Base-by-base conservation (phyloP, 2,113 vertebrate species). In the Toxotes chatareus region DNA sequence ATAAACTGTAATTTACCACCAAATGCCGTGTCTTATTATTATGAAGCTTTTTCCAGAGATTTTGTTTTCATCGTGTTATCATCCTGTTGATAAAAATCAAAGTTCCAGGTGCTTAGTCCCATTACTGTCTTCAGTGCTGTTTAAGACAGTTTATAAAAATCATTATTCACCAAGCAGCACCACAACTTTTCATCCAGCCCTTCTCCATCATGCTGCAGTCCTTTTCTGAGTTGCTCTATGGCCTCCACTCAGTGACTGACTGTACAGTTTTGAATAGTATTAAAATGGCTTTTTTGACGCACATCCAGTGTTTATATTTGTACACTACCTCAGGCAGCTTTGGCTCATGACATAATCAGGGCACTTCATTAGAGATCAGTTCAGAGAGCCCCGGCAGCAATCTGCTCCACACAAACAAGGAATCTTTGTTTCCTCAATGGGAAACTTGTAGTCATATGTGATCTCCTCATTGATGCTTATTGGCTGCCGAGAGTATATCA, bases 371-470 rank as follows among this genome's bases (percentile, higher is more conserved):
- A 21, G 80, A 77, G 23, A 92, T 96, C 17, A 99, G 95, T 99
- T 99, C 87, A 99, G 95, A 83, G 97, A 97, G 86, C 98, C 98
- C 75, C 97, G 94, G 95, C 98, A 99, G 95, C 96, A 96, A 84
- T 98, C 97, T 1, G 97, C 97, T 88, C 95, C 97, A 73, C 98
- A 99, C 51, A 99, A 94, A 90, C 98, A 99, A 1, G 98, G 98
- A 92, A 99, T 99, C 95, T 99, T 99, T 83, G 97, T 97, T 2
- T 99, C 98, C 91, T 99, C 98, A 0, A 99, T 98, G 8, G 98
- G 98, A 90, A 99, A 99, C 89, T 99, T 99, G 92, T 99, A 99
- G 93, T 99, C 97, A 0, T 99, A 99, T 1, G 98, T 99, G 77
- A 99, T 97, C 91, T 99, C 98, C 93, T 99, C 98, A 0, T 99